phyloP scores from a whole-genome alignment of 2,113 vertebrate species.

The Mus pahari region DNA sequence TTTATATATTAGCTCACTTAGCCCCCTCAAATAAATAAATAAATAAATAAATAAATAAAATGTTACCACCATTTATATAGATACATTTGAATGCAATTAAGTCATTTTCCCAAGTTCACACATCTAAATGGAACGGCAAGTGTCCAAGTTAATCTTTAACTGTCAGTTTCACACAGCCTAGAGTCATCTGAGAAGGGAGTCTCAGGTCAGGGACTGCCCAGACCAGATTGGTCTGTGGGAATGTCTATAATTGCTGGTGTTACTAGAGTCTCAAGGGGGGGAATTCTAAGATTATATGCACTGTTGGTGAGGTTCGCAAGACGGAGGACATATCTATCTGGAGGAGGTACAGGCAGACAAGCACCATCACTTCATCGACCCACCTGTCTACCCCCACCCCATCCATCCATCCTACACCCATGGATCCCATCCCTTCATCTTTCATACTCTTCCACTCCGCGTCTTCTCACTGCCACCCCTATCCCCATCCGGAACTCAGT shows the following conservation, averaged over 20 bases:
- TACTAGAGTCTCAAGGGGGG: background rate
- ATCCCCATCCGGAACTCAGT: background rate
- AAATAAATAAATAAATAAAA: background rate
- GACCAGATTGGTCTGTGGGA: background rate
- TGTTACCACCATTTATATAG: background rate
- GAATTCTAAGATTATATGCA: background rate
- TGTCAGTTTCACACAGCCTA: background rate
- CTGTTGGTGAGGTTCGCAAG: background rate
- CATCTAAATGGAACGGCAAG: background rate
- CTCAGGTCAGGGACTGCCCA: background rate
- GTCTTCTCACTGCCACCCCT: background rate
- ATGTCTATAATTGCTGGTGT: background rate
- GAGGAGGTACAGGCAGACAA: background rate
- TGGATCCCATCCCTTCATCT: background rate
- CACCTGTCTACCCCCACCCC: background rate
- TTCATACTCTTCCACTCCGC: background rate
- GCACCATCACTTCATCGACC: background rate
- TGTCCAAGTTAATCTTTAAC: background rate
- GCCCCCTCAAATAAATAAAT: no score
- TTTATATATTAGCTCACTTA: background rate
- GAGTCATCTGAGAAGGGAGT: background rate
- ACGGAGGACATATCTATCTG: background rate
- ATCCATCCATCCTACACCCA: no score
- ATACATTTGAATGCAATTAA: background rate
- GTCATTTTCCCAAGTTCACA: background rate